These are phyloP conservation scores for Oryzias dopingdopingensis DNA, from an alignment of 2,797 vertebrate genomes.

Conservation along the genomic window DNA sequence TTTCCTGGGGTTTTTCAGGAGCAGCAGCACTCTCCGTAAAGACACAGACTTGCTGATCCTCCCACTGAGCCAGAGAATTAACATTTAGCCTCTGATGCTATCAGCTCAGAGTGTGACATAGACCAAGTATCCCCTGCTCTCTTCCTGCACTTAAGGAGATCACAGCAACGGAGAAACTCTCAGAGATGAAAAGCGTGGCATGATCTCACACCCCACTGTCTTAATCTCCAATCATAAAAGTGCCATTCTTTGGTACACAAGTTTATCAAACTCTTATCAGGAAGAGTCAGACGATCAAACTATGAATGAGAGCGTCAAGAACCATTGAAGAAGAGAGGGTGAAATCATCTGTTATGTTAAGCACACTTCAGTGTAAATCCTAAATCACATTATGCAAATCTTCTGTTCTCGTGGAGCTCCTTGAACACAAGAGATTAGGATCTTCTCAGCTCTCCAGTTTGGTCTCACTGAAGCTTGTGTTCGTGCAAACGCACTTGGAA, in stretches of 20 bases:
- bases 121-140: constrained; percentile 4
- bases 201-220: constrained; percentile 30
- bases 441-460: constrained; percentile 28
- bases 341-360: constrained; percentile 57
- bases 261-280: constrained; percentile 53
- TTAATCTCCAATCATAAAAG: constrained; percentile 46
- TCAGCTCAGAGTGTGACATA: constrained; percentile 1
- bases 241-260: constrained; percentile 46
- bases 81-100: constrained; percentile 12
- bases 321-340: constrained; percentile 53
- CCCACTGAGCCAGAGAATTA: constrained; percentile 10
- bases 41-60: neutral
- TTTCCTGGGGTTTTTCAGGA: neutral
- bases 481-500: constrained; percentile 7
- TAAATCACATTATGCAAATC: constrained; percentile 74
- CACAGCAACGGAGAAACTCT: constrained; percentile 32
- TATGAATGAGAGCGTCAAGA: constrained; percentile 35
- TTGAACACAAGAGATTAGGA: constrained; percentile 61
- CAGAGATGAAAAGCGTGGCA: constrained; percentile 35
- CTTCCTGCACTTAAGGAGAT: constrained; percentile 35
- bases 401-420: constrained; percentile 49
- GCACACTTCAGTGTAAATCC: constrained; percentile 62
- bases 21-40: neutral
- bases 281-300: constrained; percentile 54
- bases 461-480: constrained; percentile 6